Conservation (phyloP, 2,797 vertebrate species). For the Eulemur coronatus region DNA sequence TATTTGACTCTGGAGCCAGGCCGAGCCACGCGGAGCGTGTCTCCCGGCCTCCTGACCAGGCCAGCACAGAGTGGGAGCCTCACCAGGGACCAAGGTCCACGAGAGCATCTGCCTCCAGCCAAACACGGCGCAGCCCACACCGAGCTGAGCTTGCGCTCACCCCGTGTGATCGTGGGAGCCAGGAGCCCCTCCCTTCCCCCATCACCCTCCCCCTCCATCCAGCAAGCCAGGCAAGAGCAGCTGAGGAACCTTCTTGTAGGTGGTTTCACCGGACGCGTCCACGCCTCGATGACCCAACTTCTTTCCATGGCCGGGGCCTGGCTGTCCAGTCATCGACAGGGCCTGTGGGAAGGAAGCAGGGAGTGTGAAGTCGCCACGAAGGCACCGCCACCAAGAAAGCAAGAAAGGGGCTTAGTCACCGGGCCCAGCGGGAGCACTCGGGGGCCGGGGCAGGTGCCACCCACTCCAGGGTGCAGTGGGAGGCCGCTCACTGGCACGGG, state of each 20-base stretch:
- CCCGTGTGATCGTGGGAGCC: background rate
- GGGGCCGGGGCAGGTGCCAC: background rate
- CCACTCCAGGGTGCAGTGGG: accelerated
- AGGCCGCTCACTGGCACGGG: background rate
- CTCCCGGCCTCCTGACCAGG: accelerated
- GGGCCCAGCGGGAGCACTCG: accelerated
- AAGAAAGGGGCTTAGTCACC: background rate
- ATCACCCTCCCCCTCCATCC: no score
- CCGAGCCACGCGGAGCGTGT: accelerated
- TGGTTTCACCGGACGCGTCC: slow-evolving; percentile 97
- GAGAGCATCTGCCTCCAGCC: background rate
- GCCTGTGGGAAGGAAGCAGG: slow-evolving; percentile 83
- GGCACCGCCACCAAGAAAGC: background rate
- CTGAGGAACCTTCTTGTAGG: slow-evolving; percentile 95
- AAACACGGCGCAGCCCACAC: accelerated
- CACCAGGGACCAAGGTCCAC: accelerated
- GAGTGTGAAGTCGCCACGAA: background rate
- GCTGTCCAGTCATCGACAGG: slow-evolving; percentile 89
- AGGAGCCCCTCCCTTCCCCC: accelerated
- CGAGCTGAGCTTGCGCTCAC: background rate
- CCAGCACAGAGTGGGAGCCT: background rate
- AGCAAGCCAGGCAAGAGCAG: background rate
- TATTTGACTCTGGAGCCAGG: background rate
- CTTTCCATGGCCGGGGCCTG: slow-evolving; percentile 89
- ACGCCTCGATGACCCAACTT: slow-evolving; percentile 97